Evolutionary conservation across 2,113 vertebrate species (phyloP).

Genomic region (Campylomormyrus tamandua): DNA sequence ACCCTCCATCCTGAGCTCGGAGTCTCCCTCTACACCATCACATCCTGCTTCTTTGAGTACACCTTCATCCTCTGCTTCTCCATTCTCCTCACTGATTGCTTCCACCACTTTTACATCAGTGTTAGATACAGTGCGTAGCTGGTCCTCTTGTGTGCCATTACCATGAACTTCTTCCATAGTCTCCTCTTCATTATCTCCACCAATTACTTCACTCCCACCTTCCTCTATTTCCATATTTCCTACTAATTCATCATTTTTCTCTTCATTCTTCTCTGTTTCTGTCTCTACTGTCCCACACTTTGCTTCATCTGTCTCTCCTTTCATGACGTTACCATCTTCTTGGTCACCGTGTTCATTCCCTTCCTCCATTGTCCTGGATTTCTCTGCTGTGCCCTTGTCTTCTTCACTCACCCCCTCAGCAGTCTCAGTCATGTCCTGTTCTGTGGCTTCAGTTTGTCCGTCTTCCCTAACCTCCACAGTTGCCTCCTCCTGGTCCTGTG

Average conservation of each 20-base stretch:
- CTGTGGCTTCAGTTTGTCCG: neutral
- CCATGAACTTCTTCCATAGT: neutral
- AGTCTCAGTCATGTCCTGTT: neutral
- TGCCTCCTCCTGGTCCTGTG: neutral
- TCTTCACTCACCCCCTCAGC: neutral
- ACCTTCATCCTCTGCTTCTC: neutral
- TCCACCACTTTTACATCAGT: neutral
- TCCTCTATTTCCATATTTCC: neutral
- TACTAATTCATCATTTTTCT: neutral
- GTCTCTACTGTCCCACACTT: neutral
- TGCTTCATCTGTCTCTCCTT: neutral
- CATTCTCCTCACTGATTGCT: neutral
- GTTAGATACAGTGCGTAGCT: neutral
- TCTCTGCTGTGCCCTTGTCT: neutral
- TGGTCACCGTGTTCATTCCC: neutral
- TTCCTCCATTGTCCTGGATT: neutral
- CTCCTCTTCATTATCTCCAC: neutral
- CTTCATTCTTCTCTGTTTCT: neutral
- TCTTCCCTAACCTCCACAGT: neutral
- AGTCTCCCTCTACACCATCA: neutral
- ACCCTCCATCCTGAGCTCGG: neutral
- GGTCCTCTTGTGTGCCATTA: neutral
- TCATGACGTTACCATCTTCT: neutral
- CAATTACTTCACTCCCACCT: neutral
- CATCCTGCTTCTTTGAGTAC: neutral